phyloP scores from a whole-genome alignment of 53 echinoderm and acorn worm genomes.

The Pentamera pediparva region DNA sequence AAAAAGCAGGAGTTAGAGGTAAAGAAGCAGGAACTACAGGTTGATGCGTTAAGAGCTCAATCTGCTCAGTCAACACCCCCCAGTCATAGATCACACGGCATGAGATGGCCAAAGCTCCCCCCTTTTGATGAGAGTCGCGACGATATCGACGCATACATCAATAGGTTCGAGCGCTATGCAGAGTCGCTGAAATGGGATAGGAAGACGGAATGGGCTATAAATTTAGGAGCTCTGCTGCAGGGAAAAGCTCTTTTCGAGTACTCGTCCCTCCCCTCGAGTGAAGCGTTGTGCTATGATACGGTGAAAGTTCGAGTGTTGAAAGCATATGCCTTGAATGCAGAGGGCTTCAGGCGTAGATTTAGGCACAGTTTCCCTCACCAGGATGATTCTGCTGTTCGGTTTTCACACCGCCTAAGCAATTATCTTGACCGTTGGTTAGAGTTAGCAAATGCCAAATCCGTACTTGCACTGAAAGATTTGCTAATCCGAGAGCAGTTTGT shows the following conservation, averaged over 20 bases:
- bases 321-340: constrained; percentile 9
- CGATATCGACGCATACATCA: constrained; percentile 27
- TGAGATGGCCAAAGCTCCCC: neutral
- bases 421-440: constrained; percentile 34
- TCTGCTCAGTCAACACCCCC: no score
- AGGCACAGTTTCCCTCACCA: constrained; percentile 5
- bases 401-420: constrained; percentile 1
- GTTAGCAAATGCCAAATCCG: neutral
- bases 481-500: constrained; percentile 23
- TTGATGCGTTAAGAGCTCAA: no score
- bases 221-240: constrained; percentile 16
- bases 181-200: constrained; percentile 10
- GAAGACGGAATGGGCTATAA: constrained; percentile 17
- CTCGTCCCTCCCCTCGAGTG: neutral
- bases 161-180: constrained; percentile 34
- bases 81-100: neutral
- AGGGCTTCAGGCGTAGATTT: constrained; percentile 33
- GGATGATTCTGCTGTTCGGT: neutral
- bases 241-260: constrained; percentile 29
- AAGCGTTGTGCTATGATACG: constrained; percentile 14
- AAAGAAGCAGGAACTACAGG: neutral
- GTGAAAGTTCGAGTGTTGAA: constrained; percentile 13
- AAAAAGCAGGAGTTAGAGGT: neutral
- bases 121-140: constrained; percentile 11
- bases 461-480: neutral